These are phyloP conservation scores for Syndactyla subalaris DNA, from an alignment of 2,797 vertebrate species.

Conservation along the genomic window DNA sequence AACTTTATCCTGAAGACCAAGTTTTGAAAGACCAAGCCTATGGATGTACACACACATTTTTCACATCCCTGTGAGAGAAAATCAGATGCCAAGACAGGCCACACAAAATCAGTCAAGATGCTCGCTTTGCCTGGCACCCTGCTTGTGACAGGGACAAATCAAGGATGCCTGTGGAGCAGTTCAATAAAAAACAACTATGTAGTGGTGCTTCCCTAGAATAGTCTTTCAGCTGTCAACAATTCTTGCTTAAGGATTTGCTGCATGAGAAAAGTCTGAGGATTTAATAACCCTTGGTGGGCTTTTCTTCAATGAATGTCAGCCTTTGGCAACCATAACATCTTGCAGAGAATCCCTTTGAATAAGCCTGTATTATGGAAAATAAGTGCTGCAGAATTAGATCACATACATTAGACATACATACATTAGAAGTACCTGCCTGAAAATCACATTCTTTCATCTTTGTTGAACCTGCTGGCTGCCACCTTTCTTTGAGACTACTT, in stretches of 20 bases:
- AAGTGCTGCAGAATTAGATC: neutral
- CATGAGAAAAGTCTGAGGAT: neutral
- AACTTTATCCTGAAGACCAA: neutral
- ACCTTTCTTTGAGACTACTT: neutral
- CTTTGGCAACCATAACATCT: neutral
- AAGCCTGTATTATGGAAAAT: neutral
- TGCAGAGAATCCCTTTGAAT: neutral
- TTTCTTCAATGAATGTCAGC: neutral
- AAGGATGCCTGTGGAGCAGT: neutral
- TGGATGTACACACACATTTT: neutral
- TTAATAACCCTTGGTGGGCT: neutral
- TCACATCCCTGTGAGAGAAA: neutral
- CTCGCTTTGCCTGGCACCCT: neutral
- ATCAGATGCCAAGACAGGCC: neutral
- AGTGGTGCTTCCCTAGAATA: neutral
- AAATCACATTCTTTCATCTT: neutral
- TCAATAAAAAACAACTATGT: neutral
- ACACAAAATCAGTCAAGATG: neutral
- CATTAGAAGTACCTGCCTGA: neutral
- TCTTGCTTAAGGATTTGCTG: neutral
- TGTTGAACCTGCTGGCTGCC: neutral
- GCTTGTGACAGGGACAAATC: neutral
- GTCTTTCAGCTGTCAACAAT: neutral
- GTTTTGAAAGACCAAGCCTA: neutral
- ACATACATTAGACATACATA: neutral